phyloP scores from a whole-genome alignment of 2,888 invertebrate species.

The Psylliodes chrysocephalus region DNA sequence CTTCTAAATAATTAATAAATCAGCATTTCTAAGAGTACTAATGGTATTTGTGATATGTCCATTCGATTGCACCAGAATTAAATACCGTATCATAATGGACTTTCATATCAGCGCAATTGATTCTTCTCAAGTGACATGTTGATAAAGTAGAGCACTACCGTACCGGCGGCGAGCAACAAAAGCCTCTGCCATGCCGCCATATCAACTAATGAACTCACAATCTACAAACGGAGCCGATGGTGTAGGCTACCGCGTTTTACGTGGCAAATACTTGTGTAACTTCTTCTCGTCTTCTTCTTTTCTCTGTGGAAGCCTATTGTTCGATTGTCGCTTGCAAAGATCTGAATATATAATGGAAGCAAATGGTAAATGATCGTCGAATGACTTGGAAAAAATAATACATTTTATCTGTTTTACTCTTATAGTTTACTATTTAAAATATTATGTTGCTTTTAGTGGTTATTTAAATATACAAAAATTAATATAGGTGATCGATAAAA shows the following conservation, averaged over 20 bases:
- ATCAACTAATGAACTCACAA: constrained; percentile 59
- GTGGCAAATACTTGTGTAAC: constrained; percentile 38
- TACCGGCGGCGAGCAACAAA: constrained; percentile 43
- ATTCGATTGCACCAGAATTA: not conserved
- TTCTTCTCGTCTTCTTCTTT: constrained; percentile 29
- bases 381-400: constrained; percentile 26
- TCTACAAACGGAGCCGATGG: constrained; percentile 53
- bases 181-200: constrained; percentile 43
- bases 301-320: constrained; percentile 23
- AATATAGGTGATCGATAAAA: too few species aligned
- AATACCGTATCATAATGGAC: constrained; percentile 9
- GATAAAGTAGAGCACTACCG: constrained; percentile 55
- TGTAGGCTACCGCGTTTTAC: constrained; percentile 50
- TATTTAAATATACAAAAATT: too few species aligned
- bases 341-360: constrained; percentile 27
- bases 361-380: constrained; percentile 22
- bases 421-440: too few species aligned
- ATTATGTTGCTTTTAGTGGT: too few species aligned
- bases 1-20: too few species aligned
- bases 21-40: not conserved
- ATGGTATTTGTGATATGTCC: not conserved
- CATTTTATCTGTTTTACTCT: constrained; percentile 2
- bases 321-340: constrained; percentile 25
- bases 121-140: constrained; percentile 49
- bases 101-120: constrained; percentile 14